Evolutionary conservation across 2,113 vertebrate genomes (phyloP), one percentile per base, ranked within the genome.

Genomic region (Myiagra hebetior): DNA sequence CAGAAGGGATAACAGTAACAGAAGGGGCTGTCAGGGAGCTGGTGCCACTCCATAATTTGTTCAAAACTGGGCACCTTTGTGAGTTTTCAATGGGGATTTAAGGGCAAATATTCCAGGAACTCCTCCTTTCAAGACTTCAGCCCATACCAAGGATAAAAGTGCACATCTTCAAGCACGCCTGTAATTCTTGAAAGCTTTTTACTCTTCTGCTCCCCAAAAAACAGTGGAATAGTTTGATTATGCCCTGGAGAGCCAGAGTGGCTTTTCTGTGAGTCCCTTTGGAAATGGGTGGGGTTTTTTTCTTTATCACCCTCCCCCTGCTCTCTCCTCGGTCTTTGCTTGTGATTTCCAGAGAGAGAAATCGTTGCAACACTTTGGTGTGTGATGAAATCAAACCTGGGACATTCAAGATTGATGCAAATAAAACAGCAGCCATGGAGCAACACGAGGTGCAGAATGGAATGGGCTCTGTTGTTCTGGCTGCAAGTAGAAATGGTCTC

Each of bases 331-430:
- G 26, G 22, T 24, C 55, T 69, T 55, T 28, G 30, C 65, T 35
- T 31, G 52, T n/a, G 30, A 42, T 85, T 78, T 69, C 65, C 13
- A 3, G 35, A 81, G 24, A 81, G 24, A 59, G 63, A 26, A 70
- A 13, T 15, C 4, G 22, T 35, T 47, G 47, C 44, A 64, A 4
- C 1, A 1, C 14, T 63, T 91, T 28, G 28, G 62, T 62, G 11
- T 44, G 73, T 5, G 11, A 9, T 56, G 63, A 37, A 77, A 73
- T 55, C 68, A 41, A 74, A 64, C 21, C 57, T 73, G 55, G 63
- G 44, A 15, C 4, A 0, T n/a, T 73, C 1, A 3, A 39, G 53
- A 26, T 13, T 55, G 59, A 11, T 52, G 59, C 27, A 56, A 30
- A 64, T 63, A 24, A 64, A 84, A 13, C 37, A 80, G 26, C 35